phyloP scores from a whole-genome alignment of 2,113 vertebrate species.

The Myxocyprinus asiaticus region DNA sequence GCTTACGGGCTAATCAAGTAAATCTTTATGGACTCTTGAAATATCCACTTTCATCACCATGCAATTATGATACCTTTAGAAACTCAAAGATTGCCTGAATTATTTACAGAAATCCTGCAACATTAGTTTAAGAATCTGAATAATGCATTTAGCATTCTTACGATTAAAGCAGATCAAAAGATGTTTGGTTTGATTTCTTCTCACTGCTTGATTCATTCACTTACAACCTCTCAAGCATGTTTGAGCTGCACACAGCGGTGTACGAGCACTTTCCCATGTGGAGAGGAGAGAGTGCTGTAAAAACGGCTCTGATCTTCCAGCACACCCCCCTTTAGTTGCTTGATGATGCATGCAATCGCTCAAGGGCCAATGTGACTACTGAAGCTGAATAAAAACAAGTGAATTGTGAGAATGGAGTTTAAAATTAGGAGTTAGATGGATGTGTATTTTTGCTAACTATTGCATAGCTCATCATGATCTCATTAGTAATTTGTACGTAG shows the following conservation, averaged over 20 bases:
- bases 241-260: too few relatives aligned
- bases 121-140: conserved; percentile 67
- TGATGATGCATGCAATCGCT: background rate
- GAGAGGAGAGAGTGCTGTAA: background rate
- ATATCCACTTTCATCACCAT: conserved; percentile 47
- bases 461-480: too few relatives aligned
- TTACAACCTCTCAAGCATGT: background rate
- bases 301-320: conserved; percentile 7
- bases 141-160: conserved; percentile 64
- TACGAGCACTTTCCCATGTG: background rate
- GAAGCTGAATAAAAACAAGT: background rate
- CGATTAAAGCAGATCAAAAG: conserved; percentile 20
- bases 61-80: conserved; percentile 61
- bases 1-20: too few relatives aligned
- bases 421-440: too few relatives aligned
- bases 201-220: too few relatives aligned
- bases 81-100: conserved; percentile 61
- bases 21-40: conserved; percentile 12
- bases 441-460: too few relatives aligned
- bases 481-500: too few relatives aligned
- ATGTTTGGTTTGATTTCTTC: background rate
- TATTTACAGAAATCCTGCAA: conserved; percentile 68
- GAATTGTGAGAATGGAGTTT: background rate
- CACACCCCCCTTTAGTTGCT: background rate
- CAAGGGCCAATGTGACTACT: background rate